Percentiles rank a stretch among this genome's conserved stretches.
Conservation (phyloP, 1,140 invertebrate genomes). For the Anadara kagoshimensis region DNA sequence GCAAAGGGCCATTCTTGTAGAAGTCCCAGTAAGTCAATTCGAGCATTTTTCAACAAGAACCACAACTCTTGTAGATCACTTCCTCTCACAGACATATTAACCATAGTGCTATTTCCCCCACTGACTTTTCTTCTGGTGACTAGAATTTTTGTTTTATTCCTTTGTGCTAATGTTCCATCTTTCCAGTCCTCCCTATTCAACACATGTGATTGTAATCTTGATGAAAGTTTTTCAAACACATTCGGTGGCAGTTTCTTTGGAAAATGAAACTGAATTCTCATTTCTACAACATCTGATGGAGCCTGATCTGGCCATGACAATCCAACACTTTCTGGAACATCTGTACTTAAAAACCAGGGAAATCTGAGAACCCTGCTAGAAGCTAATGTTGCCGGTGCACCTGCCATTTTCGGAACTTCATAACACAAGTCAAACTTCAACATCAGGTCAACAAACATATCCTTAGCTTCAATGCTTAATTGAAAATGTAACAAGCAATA, state of each 20-base stretch:
- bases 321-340: conserved; percentile 43
- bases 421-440: conserved; percentile 69
- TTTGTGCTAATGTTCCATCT: conserved; percentile 59
- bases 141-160: conserved; percentile 55
- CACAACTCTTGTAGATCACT: conserved; percentile 65
- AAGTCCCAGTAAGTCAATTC: conserved; percentile 50
- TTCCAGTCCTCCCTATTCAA: conserved; percentile 64
- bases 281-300: conserved; percentile 57
- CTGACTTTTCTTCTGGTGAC: conserved; percentile 46
- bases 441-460: conserved; percentile 65
- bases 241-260: conserved; percentile 60
- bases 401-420: conserved; percentile 50
- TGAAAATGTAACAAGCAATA: conserved; percentile 62
- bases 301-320: conserved; percentile 52
- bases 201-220: conserved; percentile 59
- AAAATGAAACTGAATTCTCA: conserved; percentile 58
- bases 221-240: conserved; percentile 68
- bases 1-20: conserved; percentile 67
- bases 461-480: conserved; percentile 56
- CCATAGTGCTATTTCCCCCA: conserved; percentile 30
- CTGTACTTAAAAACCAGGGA: conserved; percentile 66
- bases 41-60: conserved; percentile 55
- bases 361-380: conserved; percentile 58
- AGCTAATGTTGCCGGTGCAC: conserved; percentile 44
- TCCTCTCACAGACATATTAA: conserved; percentile 57